These are phyloP conservation scores for Agrochola lychnidis DNA, from an alignment of 2,888 invertebrate species.

Conservation along the genomic window DNA sequence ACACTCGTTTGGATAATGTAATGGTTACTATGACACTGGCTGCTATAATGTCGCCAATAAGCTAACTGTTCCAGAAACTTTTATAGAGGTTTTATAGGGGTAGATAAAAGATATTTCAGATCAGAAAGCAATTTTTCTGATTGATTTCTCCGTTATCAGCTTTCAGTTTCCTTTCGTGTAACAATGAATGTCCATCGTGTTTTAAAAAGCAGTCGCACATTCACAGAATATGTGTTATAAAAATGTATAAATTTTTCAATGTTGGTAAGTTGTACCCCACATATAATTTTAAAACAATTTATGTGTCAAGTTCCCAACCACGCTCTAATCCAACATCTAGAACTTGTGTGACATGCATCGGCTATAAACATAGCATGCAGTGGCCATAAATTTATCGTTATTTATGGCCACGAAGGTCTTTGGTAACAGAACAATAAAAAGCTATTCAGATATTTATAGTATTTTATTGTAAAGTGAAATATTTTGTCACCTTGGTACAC, in stretches of 20 bases:
- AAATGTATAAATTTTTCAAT: neutral
- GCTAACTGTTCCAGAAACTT: too few species aligned
- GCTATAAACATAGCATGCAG: slow-evolving; percentile 58
- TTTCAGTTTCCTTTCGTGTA: neutral
- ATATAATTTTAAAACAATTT: slow-evolving; percentile 45
- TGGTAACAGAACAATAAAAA: slow-evolving; percentile 54
- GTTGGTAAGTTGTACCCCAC: neutral
- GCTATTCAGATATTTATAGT: slow-evolving; percentile 33
- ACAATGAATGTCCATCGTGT: neutral
- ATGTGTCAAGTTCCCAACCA: slow-evolving; percentile 17
- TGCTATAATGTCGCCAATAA: too few species aligned
- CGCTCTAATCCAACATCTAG: slow-evolving; percentile 47
- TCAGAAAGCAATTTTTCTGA: neutral
- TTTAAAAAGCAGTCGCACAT: neutral
- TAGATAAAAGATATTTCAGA: neutral
- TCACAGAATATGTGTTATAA: neutral
- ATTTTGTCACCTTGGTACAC: slow-evolving; percentile 16
- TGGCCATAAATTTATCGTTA: slow-evolving; percentile 57
- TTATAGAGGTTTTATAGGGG: too few species aligned
- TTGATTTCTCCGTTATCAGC: neutral
- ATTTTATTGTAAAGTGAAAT: slow-evolving; percentile 1
- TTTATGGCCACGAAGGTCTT: slow-evolving; percentile 51
- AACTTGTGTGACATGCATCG: slow-evolving; percentile 51
- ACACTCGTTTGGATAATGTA: too few species aligned
- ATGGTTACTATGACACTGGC: too few species aligned